Evolutionary conservation across 1,140 invertebrate genomes (phyloP), one percentile per base, ranked within the genome.

Genomic region (Pinna nobilis): DNA sequence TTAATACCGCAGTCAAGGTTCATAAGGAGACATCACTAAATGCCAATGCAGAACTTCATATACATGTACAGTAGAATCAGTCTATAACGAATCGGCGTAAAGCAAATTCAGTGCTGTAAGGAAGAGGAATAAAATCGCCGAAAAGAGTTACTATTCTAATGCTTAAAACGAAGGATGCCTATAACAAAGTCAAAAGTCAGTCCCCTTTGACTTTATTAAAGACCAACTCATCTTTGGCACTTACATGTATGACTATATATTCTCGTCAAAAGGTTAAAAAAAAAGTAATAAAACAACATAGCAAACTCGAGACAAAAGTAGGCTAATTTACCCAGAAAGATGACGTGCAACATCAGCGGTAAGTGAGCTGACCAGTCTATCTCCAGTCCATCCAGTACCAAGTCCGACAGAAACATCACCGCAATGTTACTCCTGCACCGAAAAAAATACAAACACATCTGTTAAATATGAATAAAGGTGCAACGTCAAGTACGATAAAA

Each of bases 311-410:
- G 23, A 5, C 18, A 0, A 9, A 53, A 11, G 18, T 15, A n/a
- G n/a, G n/a, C n/a, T n/a, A n/a, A n/a, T n/a, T 78, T 77, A 47
- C 97, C 97, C 0, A 99, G 91, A 84, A 99, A 97, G 15, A 97
- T 91, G 44, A 99, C 96, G 88, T 99, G 98, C 39, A 99, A 91
- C 94, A 99, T 97, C 3, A 98, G 90, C 0, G 98, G 97, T 6
- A 99, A 92, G 86, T 99, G 97, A 55, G 97, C 94, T 0, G 96
- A 94, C 98, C 98, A 99, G 89, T 99, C 97, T 50, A 93, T 89
- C 51, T 96, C 95, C 30, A 95, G 92, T 0, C 96, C 96, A 87
- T 98, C 97, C 5, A 97, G 92, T 0, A 99, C 94, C 32, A 99
- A 93, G 86, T 99, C 98, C 23, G 95, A 95, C 5, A 99, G 90